A percentile compares a stretch with the other conserved stretches of the same genome.
These are phyloP conservation scores for Danio kyathit DNA, from an alignment of 2,797 vertebrate genomes.

Conservation along the genomic window DNA sequence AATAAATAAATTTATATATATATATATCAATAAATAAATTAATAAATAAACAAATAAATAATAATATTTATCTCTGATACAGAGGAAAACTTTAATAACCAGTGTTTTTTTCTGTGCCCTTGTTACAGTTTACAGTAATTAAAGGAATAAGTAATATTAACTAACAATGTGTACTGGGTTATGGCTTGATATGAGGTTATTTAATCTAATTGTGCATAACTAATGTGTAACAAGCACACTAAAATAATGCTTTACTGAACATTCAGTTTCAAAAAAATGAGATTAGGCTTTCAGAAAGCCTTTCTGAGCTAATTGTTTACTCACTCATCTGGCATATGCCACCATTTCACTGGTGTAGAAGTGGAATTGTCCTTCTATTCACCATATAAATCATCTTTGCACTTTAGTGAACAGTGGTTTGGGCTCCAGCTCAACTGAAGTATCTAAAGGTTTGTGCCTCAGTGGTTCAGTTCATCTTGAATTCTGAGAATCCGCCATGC, in stretches of 20 bases:
- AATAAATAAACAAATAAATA: constrained; percentile 26
- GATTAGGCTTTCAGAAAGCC: too few relatives aligned
- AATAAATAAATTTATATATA: neutral
- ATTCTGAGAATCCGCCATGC: neutral
- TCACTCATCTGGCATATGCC: constrained; percentile 14
- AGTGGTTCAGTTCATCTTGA: neutral
- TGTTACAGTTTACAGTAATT: too few relatives aligned
- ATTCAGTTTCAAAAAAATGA: too few relatives aligned
- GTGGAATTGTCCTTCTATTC: neutral
- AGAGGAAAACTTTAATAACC: constrained; percentile 65
- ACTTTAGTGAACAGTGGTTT: neutral
- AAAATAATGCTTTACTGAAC: too few relatives aligned
- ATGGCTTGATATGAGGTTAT: too few relatives aligned
- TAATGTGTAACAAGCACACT: too few relatives aligned
- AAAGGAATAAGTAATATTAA: too few relatives aligned
- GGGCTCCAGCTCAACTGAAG: neutral
- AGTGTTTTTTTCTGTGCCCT: too few relatives aligned
- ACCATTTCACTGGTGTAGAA: neutral
- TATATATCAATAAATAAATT: constrained; percentile 17
- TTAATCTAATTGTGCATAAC: too few relatives aligned
- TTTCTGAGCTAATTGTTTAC: neutral
- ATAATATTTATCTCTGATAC: constrained; percentile 75
- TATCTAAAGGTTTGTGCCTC: neutral
- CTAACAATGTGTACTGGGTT: too few relatives aligned
- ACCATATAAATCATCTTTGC: neutral